These are phyloP conservation scores for Podarcis muralis DNA, from an alignment of 2,113 vertebrate species.

Conservation along the genomic window DNA sequence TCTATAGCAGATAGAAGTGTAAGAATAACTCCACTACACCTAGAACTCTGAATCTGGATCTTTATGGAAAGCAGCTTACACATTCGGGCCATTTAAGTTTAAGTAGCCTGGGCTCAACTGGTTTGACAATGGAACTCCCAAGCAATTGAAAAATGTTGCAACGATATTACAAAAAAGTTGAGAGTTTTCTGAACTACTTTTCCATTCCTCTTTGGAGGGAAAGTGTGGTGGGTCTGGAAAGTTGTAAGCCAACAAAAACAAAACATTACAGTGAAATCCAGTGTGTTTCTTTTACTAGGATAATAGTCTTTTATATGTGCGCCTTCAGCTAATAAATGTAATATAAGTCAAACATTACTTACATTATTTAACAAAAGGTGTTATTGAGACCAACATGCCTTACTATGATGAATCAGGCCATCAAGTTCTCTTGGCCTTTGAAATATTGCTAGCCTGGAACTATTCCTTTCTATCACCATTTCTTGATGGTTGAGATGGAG, in stretches of 20 bases:
- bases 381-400: neutral
- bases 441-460: neutral
- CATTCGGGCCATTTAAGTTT: neutral
- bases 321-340: neutral
- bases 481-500: neutral
- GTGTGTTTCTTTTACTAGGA: neutral
- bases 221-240: neutral
- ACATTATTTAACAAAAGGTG: neutral
- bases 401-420: neutral
- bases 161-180: neutral
- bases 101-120: neutral
- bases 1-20: neutral
- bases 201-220: conserved; percentile 23
- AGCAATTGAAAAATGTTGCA: neutral
- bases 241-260: neutral
- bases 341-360: neutral
- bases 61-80: neutral
- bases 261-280: neutral
- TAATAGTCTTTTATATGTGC: neutral
- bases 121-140: neutral
- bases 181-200: conserved; percentile 13
- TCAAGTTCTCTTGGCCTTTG: neutral
- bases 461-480: neutral
- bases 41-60: neutral
- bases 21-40: neutral